phyloP scores from a whole-genome alignment of 1,140 invertebrate species.

The Pseudachorutes palmiensis region DNA sequence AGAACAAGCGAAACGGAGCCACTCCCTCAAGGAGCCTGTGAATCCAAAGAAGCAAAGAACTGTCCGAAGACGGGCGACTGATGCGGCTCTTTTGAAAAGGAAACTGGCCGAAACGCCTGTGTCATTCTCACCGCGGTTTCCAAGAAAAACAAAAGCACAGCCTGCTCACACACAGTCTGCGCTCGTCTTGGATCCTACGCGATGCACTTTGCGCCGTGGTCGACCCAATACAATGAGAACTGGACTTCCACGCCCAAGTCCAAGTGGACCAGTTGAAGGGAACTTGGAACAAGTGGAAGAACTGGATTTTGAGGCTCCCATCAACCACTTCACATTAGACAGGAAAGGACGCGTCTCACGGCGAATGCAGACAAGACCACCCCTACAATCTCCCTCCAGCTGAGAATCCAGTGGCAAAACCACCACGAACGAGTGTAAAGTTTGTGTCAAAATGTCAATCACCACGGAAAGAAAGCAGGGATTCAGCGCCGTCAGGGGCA shows the following conservation, averaged over 20 bases:
- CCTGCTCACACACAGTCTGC: no score
- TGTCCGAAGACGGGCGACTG: neutral
- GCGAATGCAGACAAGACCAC: neutral
- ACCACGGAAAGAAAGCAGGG: neutral
- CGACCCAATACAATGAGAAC: constrained; percentile 32
- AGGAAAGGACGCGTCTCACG: neutral
- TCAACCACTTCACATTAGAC: neutral
- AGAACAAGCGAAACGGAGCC: no score
- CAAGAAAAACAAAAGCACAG: no score
- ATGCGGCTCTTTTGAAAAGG: neutral
- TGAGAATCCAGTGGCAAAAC: neutral
- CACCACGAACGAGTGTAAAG: neutral
- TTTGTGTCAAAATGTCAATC: neutral
- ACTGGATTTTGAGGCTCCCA: neutral
- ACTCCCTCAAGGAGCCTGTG: no score
- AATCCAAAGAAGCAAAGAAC: no score
- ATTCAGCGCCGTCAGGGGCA: neutral
- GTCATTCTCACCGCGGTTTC: no score
- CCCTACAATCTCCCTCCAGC: neutral
- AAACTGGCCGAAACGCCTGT: neutral
- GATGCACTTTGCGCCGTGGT: constrained; percentile 33
- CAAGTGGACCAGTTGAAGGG: no score
- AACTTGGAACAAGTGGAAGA: neutral
- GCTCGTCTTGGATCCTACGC: constrained; percentile 20
- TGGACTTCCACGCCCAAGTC: constrained; percentile 31